Base-by-base conservation (phyloP, 2,113 vertebrate species). In the Chionis minor region DNA sequence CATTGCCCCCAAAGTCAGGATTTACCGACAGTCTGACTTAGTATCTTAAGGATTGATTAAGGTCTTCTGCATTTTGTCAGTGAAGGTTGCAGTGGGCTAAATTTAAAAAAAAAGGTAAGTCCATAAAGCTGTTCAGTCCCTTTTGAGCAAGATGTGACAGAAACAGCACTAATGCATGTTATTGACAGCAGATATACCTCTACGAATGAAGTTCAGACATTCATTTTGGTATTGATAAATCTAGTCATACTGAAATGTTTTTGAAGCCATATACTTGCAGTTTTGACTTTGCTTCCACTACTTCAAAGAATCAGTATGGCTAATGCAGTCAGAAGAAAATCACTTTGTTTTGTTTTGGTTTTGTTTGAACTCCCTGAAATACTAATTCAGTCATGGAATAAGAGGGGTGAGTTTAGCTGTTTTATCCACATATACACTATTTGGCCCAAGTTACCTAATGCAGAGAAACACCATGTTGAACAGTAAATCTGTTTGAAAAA, bases 301-400 rank as follows among this genome's bases (percentile, higher is more conserved):
- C 35, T 90, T 71, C 52, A 72, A 72, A 92, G 83, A 62, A 62
- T 18, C 8, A 42, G 27, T 56, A 49, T 26, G 24, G 19, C 8
- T 81, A 32, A 77, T 35, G 27, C 23, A 49, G 35, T 82, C 38
- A 58, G 56, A 61, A 67, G 51, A 84, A 73, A 17, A 56, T 11
- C 73, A 14, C 9, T 78, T 85, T 66, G 52, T 0, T 74, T 73
- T 23, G 9, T 6, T 35, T 72, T 32, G 10, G 14, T n/a, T 55
- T 82, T 9, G 3, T 63, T 78, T 79, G 8, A 93, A 44, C 24
- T 92, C 10, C 14, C 35, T 38, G 72, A 88, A 75, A 82, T 65
- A 42, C 20, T 44, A 70, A 86, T 80, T 83, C 0, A 0, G 40
- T 45, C 0, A 0, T 77, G 30, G 65, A 93, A 20, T 92, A 61